phyloP scores from a whole-genome alignment of 2,113 vertebrate species.

The Ellobius talpinus region DNA sequence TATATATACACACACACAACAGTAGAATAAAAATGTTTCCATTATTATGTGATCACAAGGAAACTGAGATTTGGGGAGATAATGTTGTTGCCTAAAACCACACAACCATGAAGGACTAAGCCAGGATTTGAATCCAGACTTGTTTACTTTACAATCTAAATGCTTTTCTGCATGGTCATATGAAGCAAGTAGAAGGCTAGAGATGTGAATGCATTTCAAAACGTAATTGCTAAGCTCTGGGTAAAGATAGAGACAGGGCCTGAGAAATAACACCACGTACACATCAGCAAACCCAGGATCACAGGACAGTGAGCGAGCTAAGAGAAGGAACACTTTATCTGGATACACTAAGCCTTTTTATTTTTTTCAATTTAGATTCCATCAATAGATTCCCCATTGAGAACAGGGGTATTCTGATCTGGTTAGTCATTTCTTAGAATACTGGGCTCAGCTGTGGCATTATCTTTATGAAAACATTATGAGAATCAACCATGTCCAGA shows the following conservation, averaged over 20 bases:
- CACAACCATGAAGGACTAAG: neutral
- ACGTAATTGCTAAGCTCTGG: neutral
- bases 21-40: neutral
- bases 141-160: neutral
- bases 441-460: neutral
- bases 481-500: neutral
- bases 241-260: neutral
- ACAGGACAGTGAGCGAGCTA: neutral
- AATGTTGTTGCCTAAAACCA: neutral
- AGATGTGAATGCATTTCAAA: neutral
- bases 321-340: neutral
- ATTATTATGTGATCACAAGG: neutral
- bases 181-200: neutral
- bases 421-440: conserved; percentile 3
- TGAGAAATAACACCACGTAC: neutral
- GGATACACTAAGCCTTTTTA: neutral
- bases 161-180: neutral
- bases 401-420: neutral
- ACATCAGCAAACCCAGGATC: neutral
- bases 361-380: neutral
- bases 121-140: conserved; percentile 4
- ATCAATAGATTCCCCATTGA: neutral
- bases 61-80: conserved; percentile 17
- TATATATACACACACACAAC: conserved; percentile 24
- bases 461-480: conserved; percentile 47